A percentile compares a stretch with the other conserved stretches of the same genome.
Conservation (phyloP, 1,140 invertebrate species). For the Neodiprion fabricii region DNA sequence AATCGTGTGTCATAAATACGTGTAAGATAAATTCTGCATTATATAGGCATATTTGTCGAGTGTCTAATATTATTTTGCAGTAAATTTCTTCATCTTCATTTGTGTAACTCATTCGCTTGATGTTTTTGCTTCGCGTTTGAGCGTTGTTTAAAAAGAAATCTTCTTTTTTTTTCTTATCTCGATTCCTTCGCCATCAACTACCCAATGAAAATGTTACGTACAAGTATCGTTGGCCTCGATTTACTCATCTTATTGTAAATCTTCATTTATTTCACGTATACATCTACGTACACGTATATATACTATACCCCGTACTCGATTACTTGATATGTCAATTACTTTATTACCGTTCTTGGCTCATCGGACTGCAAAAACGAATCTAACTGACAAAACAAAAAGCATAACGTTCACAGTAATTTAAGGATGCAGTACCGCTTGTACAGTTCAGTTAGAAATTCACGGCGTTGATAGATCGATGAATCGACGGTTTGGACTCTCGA, state of each 20-base stretch:
- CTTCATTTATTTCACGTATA: background rate
- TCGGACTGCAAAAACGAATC: no score
- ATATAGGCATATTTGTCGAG: background rate
- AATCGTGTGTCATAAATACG: background rate
- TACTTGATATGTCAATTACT: background rate
- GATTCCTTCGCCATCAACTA: no score
- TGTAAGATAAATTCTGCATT: background rate
- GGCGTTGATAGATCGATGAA: no score
- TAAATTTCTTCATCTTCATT: background rate
- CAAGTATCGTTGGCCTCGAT: background rate
- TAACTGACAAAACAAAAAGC: background rate
- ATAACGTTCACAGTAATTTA: background rate
- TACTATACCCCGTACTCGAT: background rate
- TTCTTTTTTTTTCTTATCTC: no score
- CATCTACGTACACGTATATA: background rate
- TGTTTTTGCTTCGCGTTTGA: no score
- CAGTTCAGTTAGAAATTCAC: no score
- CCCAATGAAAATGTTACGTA: no score
- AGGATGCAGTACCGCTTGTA: background rate
- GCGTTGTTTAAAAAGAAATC: no score
- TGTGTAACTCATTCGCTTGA: background rate
- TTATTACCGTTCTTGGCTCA: no score
- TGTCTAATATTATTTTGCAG: background rate
- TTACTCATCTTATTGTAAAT: background rate
- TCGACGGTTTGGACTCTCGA: no score